Evolutionary conservation across 2,797 vertebrate genomes (phyloP).

Genomic region (Gobio occitaniae): DNA sequence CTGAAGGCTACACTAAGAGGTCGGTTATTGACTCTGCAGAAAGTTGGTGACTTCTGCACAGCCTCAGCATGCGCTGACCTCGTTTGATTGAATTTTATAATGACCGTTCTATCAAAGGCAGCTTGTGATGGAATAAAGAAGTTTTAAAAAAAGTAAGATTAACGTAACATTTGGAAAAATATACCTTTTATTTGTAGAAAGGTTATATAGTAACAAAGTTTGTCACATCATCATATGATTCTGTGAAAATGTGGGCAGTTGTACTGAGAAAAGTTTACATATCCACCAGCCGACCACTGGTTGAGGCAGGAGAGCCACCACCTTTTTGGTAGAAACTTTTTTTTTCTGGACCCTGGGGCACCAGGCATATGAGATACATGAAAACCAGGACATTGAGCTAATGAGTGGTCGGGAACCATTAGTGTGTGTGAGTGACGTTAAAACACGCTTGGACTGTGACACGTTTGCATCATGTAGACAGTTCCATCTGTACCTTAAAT

Average conservation of each 20-base stretch:
- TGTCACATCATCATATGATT: neutral
- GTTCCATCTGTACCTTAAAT: conserved; percentile 99
- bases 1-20: too few relatives aligned
- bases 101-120: too few relatives aligned
- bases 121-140: neutral
- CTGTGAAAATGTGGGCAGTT: neutral
- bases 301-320: neutral
- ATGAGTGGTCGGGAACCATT: conserved; percentile 92
- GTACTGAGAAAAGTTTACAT: neutral
- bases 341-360: conserved; percentile 77
- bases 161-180: neutral
- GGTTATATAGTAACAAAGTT: neutral
- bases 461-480: conserved; percentile 96
- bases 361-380: conserved; percentile 93
- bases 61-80: too few relatives aligned
- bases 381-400: conserved; percentile 91
- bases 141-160: neutral
- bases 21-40: too few relatives aligned
- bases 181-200: neutral
- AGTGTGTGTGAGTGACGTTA: conserved; percentile 95
- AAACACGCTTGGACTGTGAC: conserved; percentile 97
- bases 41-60: too few relatives aligned
- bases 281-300: neutral
- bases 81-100: too few relatives aligned
- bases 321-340: neutral